phyloP scores from a whole-genome alignment of 2,797 vertebrate genomes.

The Rhinophrynus dorsalis region DNA sequence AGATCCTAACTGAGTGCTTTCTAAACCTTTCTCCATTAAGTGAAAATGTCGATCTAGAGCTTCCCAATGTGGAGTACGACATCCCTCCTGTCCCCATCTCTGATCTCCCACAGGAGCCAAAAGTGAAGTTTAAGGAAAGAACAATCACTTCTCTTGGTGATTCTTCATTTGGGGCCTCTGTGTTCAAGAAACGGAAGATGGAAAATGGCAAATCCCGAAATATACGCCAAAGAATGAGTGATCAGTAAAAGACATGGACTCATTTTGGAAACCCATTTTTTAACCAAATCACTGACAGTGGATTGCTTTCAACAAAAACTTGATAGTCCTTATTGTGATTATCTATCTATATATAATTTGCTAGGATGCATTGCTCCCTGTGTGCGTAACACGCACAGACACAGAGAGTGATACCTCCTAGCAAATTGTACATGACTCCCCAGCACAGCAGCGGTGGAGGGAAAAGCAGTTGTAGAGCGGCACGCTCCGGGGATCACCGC shows the following conservation, averaged over 20 bases:
- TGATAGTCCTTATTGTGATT: too few relatives aligned
- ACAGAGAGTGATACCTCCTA: too few relatives aligned
- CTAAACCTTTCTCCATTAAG: conserved; percentile 60
- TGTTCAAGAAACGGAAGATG: conserved; percentile 87
- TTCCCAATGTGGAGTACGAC: conserved; percentile 75
- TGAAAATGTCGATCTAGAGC: conserved; percentile 83
- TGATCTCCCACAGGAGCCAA: conserved; percentile 68
- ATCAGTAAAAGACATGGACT: conserved; percentile 67
- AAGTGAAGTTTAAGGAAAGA: conserved; percentile 88
- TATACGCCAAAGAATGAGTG: conserved; percentile 82
- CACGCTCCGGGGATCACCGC: too few relatives aligned
- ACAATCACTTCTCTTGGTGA: conserved; percentile 87
- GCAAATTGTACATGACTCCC: too few relatives aligned
- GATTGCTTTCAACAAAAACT: conserved; percentile 47
- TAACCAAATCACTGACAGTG: conserved; percentile 45
- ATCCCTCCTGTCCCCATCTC: conserved; percentile 50
- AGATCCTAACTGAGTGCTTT: too few relatives aligned
- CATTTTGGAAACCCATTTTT: conserved; percentile 33
- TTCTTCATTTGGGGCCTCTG: conserved; percentile 65
- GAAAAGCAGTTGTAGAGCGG: too few relatives aligned
- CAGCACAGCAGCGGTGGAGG: too few relatives aligned
- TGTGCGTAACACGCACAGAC: too few relatives aligned
- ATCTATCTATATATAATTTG: too few relatives aligned
- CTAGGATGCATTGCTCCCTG: too few relatives aligned
- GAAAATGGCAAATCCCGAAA: conserved; percentile 89